Evolutionary conservation across 2,797 vertebrate genomes (phyloP).

Genomic region (Triplophysa yarkandensis): DNA sequence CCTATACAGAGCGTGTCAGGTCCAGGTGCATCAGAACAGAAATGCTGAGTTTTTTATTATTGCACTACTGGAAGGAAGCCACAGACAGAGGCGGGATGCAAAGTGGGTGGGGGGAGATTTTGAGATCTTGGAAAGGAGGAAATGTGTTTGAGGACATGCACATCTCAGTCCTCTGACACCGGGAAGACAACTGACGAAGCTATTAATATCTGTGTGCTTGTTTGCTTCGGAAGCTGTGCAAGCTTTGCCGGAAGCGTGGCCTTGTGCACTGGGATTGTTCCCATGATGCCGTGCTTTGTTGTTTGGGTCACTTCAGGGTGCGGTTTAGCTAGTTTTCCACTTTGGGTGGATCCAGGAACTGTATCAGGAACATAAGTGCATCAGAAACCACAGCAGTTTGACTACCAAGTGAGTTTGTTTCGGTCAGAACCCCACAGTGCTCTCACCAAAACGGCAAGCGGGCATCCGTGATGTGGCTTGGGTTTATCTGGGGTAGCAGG

Average conservation of each 20-base stretch:
- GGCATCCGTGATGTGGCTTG: conserved; percentile 34
- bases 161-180: conserved; percentile 27
- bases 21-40: conserved; percentile 39
- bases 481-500: conserved; percentile 29
- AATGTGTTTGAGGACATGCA: conserved; percentile 22
- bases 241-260: conserved; percentile 39
- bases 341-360: conserved; percentile 48
- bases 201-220: conserved; percentile 38
- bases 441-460: conserved; percentile 9
- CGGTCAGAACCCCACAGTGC: conserved; percentile 20
- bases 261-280: conserved; percentile 40
- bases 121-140: conserved; percentile 32
- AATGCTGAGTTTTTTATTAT: conserved; percentile 46
- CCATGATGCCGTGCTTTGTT: conserved; percentile 44
- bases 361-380: conserved; percentile 40
- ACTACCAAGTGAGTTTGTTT: conserved; percentile 31
- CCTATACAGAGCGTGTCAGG: not conserved
- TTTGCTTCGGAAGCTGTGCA: conserved; percentile 38
- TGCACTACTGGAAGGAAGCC: conserved; percentile 49
- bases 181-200: conserved; percentile 10
- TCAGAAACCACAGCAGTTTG: conserved; percentile 44
- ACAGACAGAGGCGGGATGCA: conserved; percentile 25
- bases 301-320: conserved; percentile 42
- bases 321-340: conserved; percentile 44
- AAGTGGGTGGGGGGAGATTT: not conserved